Conservation (phyloP, 2,888 invertebrate species). For the Apantesis nais region DNA sequence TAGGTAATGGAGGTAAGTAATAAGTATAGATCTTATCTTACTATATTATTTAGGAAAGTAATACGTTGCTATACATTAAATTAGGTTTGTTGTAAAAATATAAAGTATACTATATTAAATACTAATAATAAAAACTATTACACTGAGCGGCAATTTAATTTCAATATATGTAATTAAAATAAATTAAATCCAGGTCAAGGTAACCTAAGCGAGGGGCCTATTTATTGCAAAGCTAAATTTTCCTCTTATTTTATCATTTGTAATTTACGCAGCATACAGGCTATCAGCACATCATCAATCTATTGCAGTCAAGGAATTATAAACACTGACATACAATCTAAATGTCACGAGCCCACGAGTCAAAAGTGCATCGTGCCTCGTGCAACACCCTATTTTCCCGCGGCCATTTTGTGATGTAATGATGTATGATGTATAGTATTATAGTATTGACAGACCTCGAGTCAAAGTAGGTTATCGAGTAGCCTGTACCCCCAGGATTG, state of each 20-base stretch:
- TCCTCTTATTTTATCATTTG: not conserved
- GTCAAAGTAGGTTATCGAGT: constrained; percentile 41
- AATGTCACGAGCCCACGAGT: constrained; percentile 8
- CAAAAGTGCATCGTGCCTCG: constrained; percentile 27
- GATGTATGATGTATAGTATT: constrained; percentile 18
- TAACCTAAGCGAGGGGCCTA: not conserved
- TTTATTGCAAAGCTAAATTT: not conserved
- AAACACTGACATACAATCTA: constrained; percentile 2
- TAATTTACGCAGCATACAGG: not conserved
- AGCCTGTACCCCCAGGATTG: constrained; percentile 39
- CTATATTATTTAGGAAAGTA: too few species aligned
- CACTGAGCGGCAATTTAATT: not conserved
- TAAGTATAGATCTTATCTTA: too few species aligned
- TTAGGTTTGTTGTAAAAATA: too few species aligned
- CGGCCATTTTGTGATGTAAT: constrained; percentile 42
- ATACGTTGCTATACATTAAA: too few species aligned
- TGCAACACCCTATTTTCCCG: constrained; percentile 28
- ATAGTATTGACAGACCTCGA: constrained; percentile 49
- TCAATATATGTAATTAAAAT: not conserved
- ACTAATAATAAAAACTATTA: not conserved
- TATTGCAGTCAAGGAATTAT: constrained; percentile 11
- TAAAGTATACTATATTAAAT: too few species aligned
- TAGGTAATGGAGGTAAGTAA: too few species aligned
- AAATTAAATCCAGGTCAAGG: not conserved
- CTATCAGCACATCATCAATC: constrained; percentile 15